Base-by-base conservation (phyloP, 2,888 invertebrate species). In the Tridacna crocea region DNA sequence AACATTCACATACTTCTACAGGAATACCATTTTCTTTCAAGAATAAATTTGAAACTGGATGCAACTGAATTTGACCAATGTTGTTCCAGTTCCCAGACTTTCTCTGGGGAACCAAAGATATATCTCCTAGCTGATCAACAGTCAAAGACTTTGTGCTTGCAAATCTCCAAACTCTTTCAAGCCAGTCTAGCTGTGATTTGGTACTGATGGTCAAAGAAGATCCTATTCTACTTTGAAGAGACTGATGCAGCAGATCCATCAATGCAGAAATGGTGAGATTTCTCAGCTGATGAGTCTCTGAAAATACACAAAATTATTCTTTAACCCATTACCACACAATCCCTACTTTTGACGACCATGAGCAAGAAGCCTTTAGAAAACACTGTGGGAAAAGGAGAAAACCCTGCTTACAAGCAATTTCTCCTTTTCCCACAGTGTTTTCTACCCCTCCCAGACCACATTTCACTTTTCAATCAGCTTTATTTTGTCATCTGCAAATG, bases 101-200 rank as follows among this genome's bases (percentile, higher is more conserved):
- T n/a, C 60, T n/a, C 47, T 61, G 22, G 0, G 74, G 74, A 22
- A 74, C 27, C 3, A 74, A 27, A 6, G 36, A 22, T 22, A 74
- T 46, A 6, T 74, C 47, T 47, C 22, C 24, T 2, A 47, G 22
- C 36, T 46, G 22, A 47, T 36, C 11, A 36, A 74, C 26, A 10
- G 8, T 47, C 2, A 47, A 22, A 19, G 55, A 55, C 0, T 51
- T 70, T 8, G 24, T 22, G 36, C 12, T 36, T 17, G 61, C 61
- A 22, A 58, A 74, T 47, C 3, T n/a, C 74, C 74, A 74, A 17
- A 74, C 63, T 15, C 46, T 61, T 6, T 61, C 8, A 2, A 61
- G 46, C 74, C 70, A 70, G n/a, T 51, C 22, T 12, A 70, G 24
- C 22, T 70, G 70, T 70, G 51, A 24, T 48, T 48, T 51, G 24